Percentiles rank a stretch among this genome's conserved stretches.
phyloP scores from a whole-genome alignment of 1,140 invertebrate genomes.

The Drosophila punjabiensis region DNA sequence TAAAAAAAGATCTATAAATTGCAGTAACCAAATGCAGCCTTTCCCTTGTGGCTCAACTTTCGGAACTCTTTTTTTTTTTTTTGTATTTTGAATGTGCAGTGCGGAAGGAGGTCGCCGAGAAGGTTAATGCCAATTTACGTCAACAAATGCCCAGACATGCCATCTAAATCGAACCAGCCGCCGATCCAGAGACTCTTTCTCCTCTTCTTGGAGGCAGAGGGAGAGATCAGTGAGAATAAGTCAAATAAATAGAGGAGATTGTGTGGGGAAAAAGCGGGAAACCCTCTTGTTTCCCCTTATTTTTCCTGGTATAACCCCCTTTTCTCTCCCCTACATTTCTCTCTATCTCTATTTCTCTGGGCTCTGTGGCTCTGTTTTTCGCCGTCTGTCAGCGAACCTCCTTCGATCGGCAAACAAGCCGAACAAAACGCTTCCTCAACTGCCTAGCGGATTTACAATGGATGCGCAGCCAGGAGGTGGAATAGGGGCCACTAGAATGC shows the following conservation, averaged over 20 bases:
- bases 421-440: constrained; percentile 82
- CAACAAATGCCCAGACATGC: constrained; percentile 66
- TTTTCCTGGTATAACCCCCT: neutral
- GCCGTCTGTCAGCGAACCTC: constrained; percentile 55
- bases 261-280: constrained; percentile 11
- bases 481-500: neutral
- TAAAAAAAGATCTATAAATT: constrained; percentile 41
- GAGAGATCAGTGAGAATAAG: constrained; percentile 69
- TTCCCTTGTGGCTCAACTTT: constrained; percentile 27
- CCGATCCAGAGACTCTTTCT: constrained; percentile 24
- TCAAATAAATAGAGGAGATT: constrained; percentile 74
- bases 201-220: neutral
- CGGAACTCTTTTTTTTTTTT: constrained; percentile 11
- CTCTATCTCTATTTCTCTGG: neutral
- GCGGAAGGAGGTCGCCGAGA: constrained; percentile 68
- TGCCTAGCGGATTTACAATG: constrained; percentile 77
- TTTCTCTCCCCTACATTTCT: neutral
- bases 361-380: constrained; percentile 1
- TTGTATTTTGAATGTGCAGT: constrained; percentile 15
- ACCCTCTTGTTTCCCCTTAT: constrained; percentile 7
- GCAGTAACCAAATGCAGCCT: constrained; percentile 37
- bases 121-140: constrained; percentile 80
- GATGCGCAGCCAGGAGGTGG: constrained; percentile 43
- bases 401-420: constrained; percentile 78
- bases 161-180: constrained; percentile 53